Conservation (phyloP, 2,113 vertebrate species). For the Globicephala melas region DNA sequence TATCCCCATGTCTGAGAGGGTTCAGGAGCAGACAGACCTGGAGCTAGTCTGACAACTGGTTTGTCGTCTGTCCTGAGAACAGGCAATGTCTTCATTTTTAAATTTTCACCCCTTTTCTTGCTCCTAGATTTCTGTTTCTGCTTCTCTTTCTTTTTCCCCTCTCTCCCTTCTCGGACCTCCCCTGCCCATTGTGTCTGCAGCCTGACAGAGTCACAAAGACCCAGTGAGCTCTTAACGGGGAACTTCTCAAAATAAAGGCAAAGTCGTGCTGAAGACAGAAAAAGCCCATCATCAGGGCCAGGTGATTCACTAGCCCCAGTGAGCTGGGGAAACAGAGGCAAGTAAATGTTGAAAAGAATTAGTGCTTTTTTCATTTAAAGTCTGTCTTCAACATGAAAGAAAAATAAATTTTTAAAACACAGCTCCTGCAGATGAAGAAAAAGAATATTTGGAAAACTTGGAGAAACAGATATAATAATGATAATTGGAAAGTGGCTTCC, state of each 20-base stretch:
- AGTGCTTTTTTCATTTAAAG: background rate
- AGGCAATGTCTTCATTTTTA: background rate
- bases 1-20: accelerated
- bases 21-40: background rate
- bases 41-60: background rate
- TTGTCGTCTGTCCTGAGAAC: background rate
- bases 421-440: background rate
- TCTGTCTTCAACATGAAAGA: background rate
- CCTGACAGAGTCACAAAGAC: background rate
- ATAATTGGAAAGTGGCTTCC: slow-evolving; percentile 50
- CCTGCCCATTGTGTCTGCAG: background rate
- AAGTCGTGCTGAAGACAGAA: background rate
- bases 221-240: background rate
- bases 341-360: background rate
- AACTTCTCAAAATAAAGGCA: background rate
- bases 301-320: background rate
- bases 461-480: slow-evolving; percentile 60
- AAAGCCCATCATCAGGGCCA: background rate
- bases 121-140: background rate
- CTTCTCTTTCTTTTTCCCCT: background rate
- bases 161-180: background rate
- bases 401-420: background rate
- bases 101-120: background rate
- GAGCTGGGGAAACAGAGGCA: background rate
- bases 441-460: slow-evolving; percentile 45